phyloP scores from a whole-genome alignment of 2,113 vertebrate genomes.

The Anolis carolinensis region DNA sequence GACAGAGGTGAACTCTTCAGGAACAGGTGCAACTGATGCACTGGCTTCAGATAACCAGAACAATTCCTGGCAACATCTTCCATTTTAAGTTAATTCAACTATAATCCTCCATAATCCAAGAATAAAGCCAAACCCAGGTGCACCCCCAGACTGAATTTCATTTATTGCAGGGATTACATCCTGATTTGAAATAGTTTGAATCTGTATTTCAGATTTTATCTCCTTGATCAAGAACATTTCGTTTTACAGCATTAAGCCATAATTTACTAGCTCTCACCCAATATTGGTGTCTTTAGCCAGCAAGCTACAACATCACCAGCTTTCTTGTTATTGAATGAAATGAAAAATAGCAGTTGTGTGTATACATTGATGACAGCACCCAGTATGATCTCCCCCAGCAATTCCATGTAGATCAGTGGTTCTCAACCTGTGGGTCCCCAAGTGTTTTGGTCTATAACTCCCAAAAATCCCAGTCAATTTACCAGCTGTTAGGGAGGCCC shows the following conservation, averaged over 20 bases:
- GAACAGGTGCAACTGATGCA: background rate
- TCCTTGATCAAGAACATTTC: background rate
- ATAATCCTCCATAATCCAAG: background rate
- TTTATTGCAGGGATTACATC: background rate
- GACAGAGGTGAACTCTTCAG: background rate
- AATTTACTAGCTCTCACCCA: background rate
- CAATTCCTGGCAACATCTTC: background rate
- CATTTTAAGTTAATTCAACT: background rate
- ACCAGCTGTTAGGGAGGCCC: too few species aligned
- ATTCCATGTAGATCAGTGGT: too few species aligned
- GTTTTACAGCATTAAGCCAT: background rate
- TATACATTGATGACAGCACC: background rate
- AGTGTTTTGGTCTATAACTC: too few species aligned
- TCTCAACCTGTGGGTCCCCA: too few species aligned
- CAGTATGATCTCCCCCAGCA: background rate
- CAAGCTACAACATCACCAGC: background rate
- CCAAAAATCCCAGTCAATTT: too few species aligned
- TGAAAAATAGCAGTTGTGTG: background rate
- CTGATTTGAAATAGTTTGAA: too few species aligned
- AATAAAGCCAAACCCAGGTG: background rate
- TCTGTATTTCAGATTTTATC: background rate
- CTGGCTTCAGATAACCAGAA: background rate
- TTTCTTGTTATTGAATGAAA: background rate
- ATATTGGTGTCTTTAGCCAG: background rate
- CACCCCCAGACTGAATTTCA: background rate